Conservation (phyloP, 2,888 invertebrate genomes). For the Leptinotarsa peninsularis region DNA sequence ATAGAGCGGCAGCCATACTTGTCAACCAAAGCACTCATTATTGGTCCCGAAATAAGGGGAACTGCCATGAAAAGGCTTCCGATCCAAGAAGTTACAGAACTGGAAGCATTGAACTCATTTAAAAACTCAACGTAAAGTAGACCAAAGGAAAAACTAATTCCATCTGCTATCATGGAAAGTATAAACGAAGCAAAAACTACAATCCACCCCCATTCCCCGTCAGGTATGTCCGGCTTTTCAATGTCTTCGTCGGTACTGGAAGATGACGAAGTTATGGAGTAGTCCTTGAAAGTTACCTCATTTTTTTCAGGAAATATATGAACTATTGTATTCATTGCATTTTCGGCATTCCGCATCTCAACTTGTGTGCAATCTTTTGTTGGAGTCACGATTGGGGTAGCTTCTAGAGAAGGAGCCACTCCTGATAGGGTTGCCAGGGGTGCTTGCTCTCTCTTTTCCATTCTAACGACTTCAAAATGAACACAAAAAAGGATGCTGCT, state of each 20-base stretch:
- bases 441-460: conserved; percentile 34
- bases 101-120: conserved; percentile 59
- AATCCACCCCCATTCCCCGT: conserved; percentile 92
- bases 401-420: conserved; percentile 40
- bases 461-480: conserved; percentile 15
- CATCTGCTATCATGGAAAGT: conserved; percentile 91
- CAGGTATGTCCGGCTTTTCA: conserved; percentile 74
- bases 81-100: conserved; percentile 78
- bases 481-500: not conserved
- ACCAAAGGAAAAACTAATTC: conserved; percentile 93
- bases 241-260: conserved; percentile 46
- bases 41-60: conserved; percentile 82
- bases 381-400: conserved; percentile 46
- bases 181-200: conserved; percentile 87
- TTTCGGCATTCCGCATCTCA: conserved; percentile 46
- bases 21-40: conserved; percentile 87
- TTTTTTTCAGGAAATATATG: conserved; percentile 25
- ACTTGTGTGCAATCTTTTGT: conserved; percentile 39
- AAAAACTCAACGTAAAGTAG: conserved; percentile 86
- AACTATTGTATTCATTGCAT: not conserved
- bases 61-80: conserved; percentile 65
- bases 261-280: conserved; percentile 47
- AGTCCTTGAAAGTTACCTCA: conserved; percentile 38
- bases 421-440: conserved; percentile 42
- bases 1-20: conserved; percentile 74